Conservation (phyloP, 2,797 vertebrate genomes). For the Sebastes diaconus region DNA sequence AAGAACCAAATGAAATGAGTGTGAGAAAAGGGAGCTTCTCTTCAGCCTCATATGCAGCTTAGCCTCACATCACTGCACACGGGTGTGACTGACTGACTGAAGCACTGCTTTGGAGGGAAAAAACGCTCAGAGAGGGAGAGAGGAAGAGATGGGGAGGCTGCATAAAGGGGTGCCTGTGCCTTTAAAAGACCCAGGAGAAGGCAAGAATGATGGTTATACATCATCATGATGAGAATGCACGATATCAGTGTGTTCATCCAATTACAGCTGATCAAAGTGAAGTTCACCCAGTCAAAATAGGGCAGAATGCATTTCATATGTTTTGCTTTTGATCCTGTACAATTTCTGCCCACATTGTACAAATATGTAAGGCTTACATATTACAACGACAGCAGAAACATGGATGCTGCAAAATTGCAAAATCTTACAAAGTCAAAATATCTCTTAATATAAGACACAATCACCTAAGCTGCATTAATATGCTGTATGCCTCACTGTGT, state of each 20-base stretch:
- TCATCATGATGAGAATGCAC: neutral
- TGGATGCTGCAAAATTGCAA: neutral
- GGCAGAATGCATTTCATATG: neutral
- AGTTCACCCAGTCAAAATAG: constrained; percentile 35
- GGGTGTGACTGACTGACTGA: constrained; percentile 33
- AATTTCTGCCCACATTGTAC: too few relatives aligned
- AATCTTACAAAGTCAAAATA: too few relatives aligned
- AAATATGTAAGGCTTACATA: neutral
- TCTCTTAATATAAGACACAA: too few relatives aligned
- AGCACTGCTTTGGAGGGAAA: constrained; percentile 56
- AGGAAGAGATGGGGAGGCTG: constrained; percentile 42
- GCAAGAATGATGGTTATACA: constrained; percentile 31
- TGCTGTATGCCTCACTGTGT: too few relatives aligned
- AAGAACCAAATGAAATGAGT: constrained; percentile 40
- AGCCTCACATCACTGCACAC: constrained; percentile 42
- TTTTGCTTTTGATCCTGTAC: neutral
- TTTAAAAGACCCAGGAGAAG: constrained; percentile 61
- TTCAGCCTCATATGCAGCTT: constrained; percentile 41
- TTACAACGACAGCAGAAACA: neutral
- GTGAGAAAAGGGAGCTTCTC: constrained; percentile 31
- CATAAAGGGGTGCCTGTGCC: constrained; percentile 49
- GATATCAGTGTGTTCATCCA: constrained; percentile 15
- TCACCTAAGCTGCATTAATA: too few relatives aligned
- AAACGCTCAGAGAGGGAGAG: constrained; percentile 48
- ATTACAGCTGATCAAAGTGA: constrained; percentile 1